Base-by-base conservation (phyloP, 2,888 invertebrate species). In the Tetheella fluctuosa region DNA sequence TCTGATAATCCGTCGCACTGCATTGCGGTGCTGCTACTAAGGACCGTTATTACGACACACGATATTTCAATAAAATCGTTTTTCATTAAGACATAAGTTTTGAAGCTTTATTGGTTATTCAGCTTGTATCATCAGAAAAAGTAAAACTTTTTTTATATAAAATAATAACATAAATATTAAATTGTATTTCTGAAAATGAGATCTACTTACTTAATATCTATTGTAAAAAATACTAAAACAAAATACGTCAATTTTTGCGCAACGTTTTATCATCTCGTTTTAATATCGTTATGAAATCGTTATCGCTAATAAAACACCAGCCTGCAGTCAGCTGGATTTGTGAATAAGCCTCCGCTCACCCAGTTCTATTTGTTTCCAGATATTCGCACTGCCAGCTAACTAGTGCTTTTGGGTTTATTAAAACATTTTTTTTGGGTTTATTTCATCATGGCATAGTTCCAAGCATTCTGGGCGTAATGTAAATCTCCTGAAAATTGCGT, bases 321-420 rank as follows among this genome's bases (percentile, higher is more conserved):
- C 71, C 71, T 82, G 85, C 85, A 89, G 86, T 85, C 87, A 84
- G 89, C 87, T 77, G 88, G 88, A 88, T 89, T 89, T 89, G 87
- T 80, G 88, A 84, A 83, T 89, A 89, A 90, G 86, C 89, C 84
- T 79, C 80, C 66, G 79, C 79, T 85, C 82, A 79, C 83, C 80
- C 82, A 80, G 82, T 80, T 83, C 85, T 81, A 86, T 88, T 88
- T 86, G 86, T 82, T 83, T 81, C 81, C 83, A 84, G 87, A 86
- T 83, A 85, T 82, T 81, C 75, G 73, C 72, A 73, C 63, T 64
- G 66, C 68, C 70, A 74, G 76, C 76, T 76, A 79, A 75, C 70
- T 73, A 72, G 68, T 64, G 77, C 69, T 80, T 81, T 72, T 71
- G 70, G 73, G 71, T 76, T 79, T 84, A 86, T 80, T 83, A 77